Conservation (phyloP, 2,888 invertebrate species). For the Drosophila ustulata region DNA sequence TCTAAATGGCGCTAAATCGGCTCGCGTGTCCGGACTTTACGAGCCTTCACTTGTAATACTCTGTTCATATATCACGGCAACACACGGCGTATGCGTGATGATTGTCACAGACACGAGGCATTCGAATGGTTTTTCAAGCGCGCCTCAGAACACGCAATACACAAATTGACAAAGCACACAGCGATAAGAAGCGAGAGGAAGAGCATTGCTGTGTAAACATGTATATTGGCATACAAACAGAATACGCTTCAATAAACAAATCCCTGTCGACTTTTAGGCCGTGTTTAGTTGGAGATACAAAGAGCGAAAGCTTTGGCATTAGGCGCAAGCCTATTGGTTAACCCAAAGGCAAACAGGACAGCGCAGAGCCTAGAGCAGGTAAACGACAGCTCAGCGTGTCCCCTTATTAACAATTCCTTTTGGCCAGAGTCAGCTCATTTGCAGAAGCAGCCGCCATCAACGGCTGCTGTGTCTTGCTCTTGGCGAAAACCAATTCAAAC, state of each 20-base stretch:
- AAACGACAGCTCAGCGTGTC: not conserved
- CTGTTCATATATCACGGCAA: conserved; percentile 33
- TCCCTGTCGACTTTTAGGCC: conserved; percentile 32
- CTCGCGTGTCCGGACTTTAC: conserved; percentile 45
- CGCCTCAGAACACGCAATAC: conserved; percentile 44
- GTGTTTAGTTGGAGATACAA: conserved; percentile 19
- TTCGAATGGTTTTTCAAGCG: conserved; percentile 44
- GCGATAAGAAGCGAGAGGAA: not conserved
- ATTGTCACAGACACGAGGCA: conserved; percentile 49
- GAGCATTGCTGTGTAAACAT: conserved; percentile 32
- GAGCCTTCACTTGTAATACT: conserved; percentile 31
- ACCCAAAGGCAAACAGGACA: conserved; percentile 38
- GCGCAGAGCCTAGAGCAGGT: conserved; percentile 10
- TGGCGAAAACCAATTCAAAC: conserved; percentile 40
- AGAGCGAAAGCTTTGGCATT: not conserved
- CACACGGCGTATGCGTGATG: conserved; percentile 68
- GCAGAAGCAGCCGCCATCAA: not conserved
- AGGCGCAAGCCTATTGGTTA: conserved; percentile 31
- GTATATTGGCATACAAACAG: conserved; percentile 44
- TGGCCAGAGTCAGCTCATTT: conserved; percentile 19
- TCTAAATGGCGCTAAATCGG: conserved; percentile 42
- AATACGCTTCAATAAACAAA: conserved; percentile 69
- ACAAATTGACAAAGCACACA: conserved; percentile 55
- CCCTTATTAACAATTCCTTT: conserved; percentile 16
- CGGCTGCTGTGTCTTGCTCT: conserved; percentile 12